A percentile compares a stretch with the other conserved stretches of the same genome.
phyloP scores from a whole-genome alignment of 92 coral and sea anemone species.

The Epizoanthus scotinus region DNA sequence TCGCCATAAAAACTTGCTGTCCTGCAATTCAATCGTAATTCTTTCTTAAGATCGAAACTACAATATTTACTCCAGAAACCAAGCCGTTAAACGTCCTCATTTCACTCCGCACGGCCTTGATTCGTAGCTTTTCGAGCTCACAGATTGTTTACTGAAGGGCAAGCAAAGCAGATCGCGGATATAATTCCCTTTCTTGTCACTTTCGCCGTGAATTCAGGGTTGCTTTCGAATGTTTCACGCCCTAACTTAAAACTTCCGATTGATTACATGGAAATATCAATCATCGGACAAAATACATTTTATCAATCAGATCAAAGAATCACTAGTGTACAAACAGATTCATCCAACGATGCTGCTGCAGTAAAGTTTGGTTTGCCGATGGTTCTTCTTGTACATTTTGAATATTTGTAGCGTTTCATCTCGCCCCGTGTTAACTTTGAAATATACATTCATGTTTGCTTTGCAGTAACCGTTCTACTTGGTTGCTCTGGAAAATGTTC shows the following conservation, averaged over 20 bases:
- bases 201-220: background rate
- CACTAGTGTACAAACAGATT: background rate
- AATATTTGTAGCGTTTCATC: background rate
- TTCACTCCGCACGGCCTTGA: background rate
- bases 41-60: background rate
- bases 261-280: background rate
- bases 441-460: too few species aligned
- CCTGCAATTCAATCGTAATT: background rate
- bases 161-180: background rate
- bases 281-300: background rate
- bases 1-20: background rate
- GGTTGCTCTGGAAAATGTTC: background rate
- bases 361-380: background rate
- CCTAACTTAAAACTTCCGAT: background rate
- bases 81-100: background rate
- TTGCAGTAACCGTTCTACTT: background rate
- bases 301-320: background rate
- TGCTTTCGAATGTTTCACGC: background rate
- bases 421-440: too few species aligned
- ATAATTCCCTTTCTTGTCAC: background rate
- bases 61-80: background rate
- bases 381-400: slow-evolving; percentile 9
- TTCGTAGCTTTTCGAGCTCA: background rate
- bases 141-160: background rate
- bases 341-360: background rate